Base-by-base conservation (phyloP, 2,888 invertebrate species). In the Luffia ferchaultella region DNA sequence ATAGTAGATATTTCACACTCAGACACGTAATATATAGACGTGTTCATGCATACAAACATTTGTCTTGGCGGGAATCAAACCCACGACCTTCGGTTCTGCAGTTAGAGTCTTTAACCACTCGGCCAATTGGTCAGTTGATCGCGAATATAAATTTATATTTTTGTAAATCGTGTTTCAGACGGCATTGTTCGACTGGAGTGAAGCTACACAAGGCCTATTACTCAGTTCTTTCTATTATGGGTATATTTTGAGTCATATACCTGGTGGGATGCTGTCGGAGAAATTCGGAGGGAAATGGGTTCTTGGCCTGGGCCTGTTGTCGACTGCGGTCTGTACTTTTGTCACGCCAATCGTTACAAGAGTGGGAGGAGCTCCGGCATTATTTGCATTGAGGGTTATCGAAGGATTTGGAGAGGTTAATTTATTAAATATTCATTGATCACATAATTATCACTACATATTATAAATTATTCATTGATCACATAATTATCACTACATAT, bases 141-240 rank as follows among this genome's bases (percentile, higher is more conserved):
- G n/a, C n/a, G n/a, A n/a, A n/a, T n/a, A n/a, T n/a, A n/a, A n/a
- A n/a, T n/a, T n/a, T n/a, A n/a, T n/a, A n/a, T n/a, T n/a, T n/a
- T n/a, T n/a, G n/a, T n/a, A n/a, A n/a, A n/a, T n/a, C n/a, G n/a
- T n/a, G 12, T 54, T 50, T 18, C 64, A 73, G 73, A 17, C 55
- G 1, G 54, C 63, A 1, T 52, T 70, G 15, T 90, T 88, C 60
- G 86, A 89, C 46, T 93, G 93, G 93, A 86, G 86, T 47, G 88
- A 90, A 68, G 73, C 86, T 17, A 85, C 88, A 1, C 91, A 92
- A 76, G 94, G 94, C 0, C 63, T 92, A n/a, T 87, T 94, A 12
- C 77, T 95, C 1, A 90, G 92, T 16, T 88, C 93, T 0, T 95
- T 95, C 69, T 95, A 93, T 74, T 93, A 92, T 78, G 94, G 95